Evolutionary conservation across 2,113 vertebrate species (phyloP), one percentile per base, ranked within the genome.

Genomic region (Kryptolebias marmoratus): DNA sequence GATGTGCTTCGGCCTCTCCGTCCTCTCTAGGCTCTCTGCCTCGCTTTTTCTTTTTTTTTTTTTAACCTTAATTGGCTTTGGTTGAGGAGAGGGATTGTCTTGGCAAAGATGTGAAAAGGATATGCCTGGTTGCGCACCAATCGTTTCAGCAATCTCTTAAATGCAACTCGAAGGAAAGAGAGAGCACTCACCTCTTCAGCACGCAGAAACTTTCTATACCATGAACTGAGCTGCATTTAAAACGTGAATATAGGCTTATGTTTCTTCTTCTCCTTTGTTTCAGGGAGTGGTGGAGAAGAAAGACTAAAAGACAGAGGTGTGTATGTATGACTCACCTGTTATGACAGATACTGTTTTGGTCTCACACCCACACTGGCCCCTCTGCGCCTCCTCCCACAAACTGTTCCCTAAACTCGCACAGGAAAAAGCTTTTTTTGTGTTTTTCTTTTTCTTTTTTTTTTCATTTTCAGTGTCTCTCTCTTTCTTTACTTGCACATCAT

Each of bases 81-180:
- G 78, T 82, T 81, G 84, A 69, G 62, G 73, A 82, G 78, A 85
- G 79, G 84, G 87, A 85, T 83, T 79, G 88, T 86, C 81, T 87
- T 90, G 89, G 88, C 85, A 84, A 83, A 89, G 89, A 90, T 85
- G 85, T 83, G 81, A 76, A 67, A 73, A 65, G 75, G 89, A 87
- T 80, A 76, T 80, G 90, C 85, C 87, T 82, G 85, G 87, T 73
- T 88, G 83, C 76, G 1, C 82, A 80, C 74, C 84, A 71, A 72
- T 82, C 50, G 65, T 86, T 86, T 83, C 79, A 85, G 85, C 82
- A 89, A 90, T 89, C 76, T 88, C 83, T 88, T 88, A 90, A 77
- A 72, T 66, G 68, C 61, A 81, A 67, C 39, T 14, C 32, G 30
- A 56, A 76, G 31, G 62, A 56, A 71, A 80, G 68, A 72, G 60